These are phyloP conservation scores for Conopomorpha cramerella DNA, from an alignment of 1,140 invertebrate species.

Conservation along the genomic window DNA sequence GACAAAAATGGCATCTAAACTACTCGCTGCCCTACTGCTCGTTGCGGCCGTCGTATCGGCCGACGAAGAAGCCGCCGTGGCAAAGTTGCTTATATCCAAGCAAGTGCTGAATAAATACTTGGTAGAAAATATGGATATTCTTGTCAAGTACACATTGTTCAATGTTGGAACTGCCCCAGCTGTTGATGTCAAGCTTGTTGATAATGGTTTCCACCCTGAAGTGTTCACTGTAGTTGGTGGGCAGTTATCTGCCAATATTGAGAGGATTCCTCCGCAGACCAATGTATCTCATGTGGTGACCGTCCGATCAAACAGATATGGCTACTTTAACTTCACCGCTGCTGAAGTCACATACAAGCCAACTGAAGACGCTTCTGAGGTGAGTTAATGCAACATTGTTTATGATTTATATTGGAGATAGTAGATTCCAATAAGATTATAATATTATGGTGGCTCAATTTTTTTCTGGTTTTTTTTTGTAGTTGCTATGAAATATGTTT, in stretches of 20 bases:
- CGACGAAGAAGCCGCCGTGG: constrained; percentile 70
- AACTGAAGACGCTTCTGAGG: constrained; percentile 75
- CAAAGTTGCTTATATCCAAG: constrained; percentile 80
- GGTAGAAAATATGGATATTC: constrained; percentile 97
- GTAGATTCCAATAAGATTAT: too few relatives aligned
- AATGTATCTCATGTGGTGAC: constrained; percentile 95
- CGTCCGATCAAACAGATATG: constrained; percentile 85
- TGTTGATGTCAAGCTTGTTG: constrained; percentile 84
- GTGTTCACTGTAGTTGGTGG: constrained; percentile 88
- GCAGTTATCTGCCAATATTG: constrained; percentile 80
- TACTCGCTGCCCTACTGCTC: constrained; percentile 35
- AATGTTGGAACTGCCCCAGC: constrained; percentile 88
- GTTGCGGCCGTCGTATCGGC: constrained; percentile 44
- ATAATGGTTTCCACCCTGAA: constrained; percentile 87
- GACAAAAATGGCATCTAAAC: constrained; percentile 44
- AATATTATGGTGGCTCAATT: too few relatives aligned
- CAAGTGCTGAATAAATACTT: constrained; percentile 96
- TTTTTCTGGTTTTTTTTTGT: too few relatives aligned
- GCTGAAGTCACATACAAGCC: constrained; percentile 90
- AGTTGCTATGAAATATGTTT: too few relatives aligned
- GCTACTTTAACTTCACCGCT: constrained; percentile 96
- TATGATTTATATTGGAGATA: too few relatives aligned
- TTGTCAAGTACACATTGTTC: constrained; percentile 88
- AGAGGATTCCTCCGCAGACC: constrained; percentile 86
- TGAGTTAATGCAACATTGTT: too few relatives aligned